Base-by-base conservation (phyloP, 2,113 vertebrate genomes). In the Climacteris rufus region DNA sequence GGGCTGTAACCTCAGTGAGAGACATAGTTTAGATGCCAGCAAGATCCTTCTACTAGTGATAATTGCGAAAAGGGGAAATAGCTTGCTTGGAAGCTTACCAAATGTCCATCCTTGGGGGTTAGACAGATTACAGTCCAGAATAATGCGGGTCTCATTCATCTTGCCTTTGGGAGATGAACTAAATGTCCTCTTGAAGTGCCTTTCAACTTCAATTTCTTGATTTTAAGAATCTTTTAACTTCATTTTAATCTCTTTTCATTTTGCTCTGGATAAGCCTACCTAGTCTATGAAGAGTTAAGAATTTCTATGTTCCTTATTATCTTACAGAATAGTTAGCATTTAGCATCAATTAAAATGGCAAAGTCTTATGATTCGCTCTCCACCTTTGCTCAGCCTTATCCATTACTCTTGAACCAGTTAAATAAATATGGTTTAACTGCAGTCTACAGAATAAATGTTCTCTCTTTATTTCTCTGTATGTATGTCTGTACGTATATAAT, bases 361-460 rank as follows among this genome's bases (percentile, higher is more conserved):
- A 64, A 85, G 33, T 83, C 88, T 83, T 88, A 72, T 2, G 24
- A 64, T 83, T 87, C 1, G 7, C 40, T 86, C 44, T 94, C 78
- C 76, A 87, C 71, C 83, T 96, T 94, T 93, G 82, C 88, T 94
- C 56, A 90, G 90, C 44, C 53, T 81, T 87, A 87, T 59, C 61
- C 30, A 84, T 92, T 93, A 81, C 63, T 93, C 83, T 93, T 65
- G 61, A 92, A 87, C 49, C 61, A 78, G 92, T 93, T 96, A 96
- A 95, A 96, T 84, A 95, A 94, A 93, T 83, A 93, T 6, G 56
- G 86, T 88, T 89, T 85, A 85, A 40, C 88, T 27, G 30, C 75
- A 92, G 70, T 30, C 68, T 93, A 40, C 53, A 87, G 68, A 95
- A 95, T 95, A 72, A 89, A 85, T 94, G 75, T 78, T 91, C 90